Evolutionary conservation across 2,113 vertebrate genomes (phyloP), one percentile per base, ranked within the genome.

Genomic region (Pedetes capensis): DNA sequence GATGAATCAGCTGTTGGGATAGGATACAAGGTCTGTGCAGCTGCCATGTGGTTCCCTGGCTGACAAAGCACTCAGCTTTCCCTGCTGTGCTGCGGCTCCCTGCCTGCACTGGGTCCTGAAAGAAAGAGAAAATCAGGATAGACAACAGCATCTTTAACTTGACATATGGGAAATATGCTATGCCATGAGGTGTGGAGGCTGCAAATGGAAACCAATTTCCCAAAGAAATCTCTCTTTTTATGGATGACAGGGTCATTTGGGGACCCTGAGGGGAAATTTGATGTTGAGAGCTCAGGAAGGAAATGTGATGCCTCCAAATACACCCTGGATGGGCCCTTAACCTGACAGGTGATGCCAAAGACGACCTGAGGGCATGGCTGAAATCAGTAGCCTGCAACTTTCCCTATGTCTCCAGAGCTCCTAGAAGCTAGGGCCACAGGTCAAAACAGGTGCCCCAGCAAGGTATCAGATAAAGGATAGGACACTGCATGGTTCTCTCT

Each of bases 161-260:
- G 96, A 96, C 93, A 51, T 59, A 23, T 75, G 53, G 74, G 64
- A 96, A 96, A 96, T 96, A 93, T 84, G 87, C 69, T 96, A 91
- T 61, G 95, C 96, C 66, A 3, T 94, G 91, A 96, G 69, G 89
- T 96, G 89, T 96, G 87, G 83, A 97, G 69, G 72, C 91, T 91
- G 37, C 44, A 95, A 97, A 95, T 80, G 64, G 80, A 96, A 96
- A 93, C 74, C 93, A 95, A 89, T 93, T 97, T 94, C 89, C 95
- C 39, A 86, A 72, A 96, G 79, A 96, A 97, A 95, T 91, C 86
- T 87, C 69, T 97, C 89, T 75, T 51, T 83, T 91, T 92, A 83
- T 85, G 91, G 78, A 72, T 86, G 89, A 96, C 10, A 29, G 93
- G 93, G 93, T 94, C 92, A 96, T 86, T 14, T 63, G 79, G 39